Evolutionary conservation across 2,797 vertebrate genomes (phyloP), one percentile per base, ranked within the genome.

Genomic region (Gymnoscopelus braueri): DNA sequence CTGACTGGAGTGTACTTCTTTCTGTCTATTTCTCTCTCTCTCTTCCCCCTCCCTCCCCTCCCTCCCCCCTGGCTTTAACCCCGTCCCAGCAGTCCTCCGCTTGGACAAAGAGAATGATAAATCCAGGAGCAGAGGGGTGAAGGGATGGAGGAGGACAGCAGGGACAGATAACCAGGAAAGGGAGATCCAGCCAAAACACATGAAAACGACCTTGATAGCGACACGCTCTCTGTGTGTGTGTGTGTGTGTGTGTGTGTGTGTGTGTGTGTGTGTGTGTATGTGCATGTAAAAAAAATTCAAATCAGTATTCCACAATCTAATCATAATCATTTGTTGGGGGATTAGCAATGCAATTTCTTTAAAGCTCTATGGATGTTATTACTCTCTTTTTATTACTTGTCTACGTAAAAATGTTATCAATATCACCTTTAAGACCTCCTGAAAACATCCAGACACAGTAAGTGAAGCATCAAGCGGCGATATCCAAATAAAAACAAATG

Each of bases 201-300:
- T 63, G 60, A 70, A 79, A 77, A 70, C 60, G 75, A 87, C 81
- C 79, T 85, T 65, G 49, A 72, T 63, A 59, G 55, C 24, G 81
- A 67, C 1, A 47, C 24, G 1, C 48, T 57, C 51, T 63, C 29
- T 69, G 67, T 57, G 3, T 50, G 12, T 26, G 47, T 50, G 44
- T 11, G 10, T 19, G 15, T 5, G 3, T 47, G 32, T 51, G 67
- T 63, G 23, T 62, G n/a, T 26, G 62, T 52, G 49, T 50, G 39
- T 48, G 35, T 13, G n/a, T 54, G 32, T 35, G 54, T 57, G 64
- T 57, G 35, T 67, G 65, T 67, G 65, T 67, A 39, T 26, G 35
- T 29, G 26, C 14, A 10, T 12, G 49, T 14, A 0, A 50, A 29
- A 29, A 19, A 1, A 1, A 1, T 19, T 10, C 1, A 3, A 49